Evolutionary conservation across 2,888 invertebrate species (phyloP).

Genomic region (Dynastes grantii): DNA sequence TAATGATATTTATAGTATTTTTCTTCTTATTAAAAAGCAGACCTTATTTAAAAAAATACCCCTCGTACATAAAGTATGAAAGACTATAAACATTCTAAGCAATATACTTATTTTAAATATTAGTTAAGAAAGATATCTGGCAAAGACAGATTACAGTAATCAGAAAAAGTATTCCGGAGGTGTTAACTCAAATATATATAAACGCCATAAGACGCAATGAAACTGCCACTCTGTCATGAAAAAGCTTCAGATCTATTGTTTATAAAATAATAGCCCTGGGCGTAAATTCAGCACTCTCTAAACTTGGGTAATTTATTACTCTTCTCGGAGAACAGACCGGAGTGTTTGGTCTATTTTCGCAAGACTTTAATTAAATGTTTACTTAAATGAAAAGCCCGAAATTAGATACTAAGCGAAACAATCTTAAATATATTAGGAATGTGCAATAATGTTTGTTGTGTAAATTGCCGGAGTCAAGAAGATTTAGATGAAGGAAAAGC

Average conservation of each 20-base stretch:
- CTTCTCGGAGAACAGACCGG: neutral
- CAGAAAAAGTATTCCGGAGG: too few species aligned
- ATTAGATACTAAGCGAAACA: conserved; percentile 3
- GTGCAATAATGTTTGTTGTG: neutral
- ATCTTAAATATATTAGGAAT: neutral
- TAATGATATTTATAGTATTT: too few species aligned
- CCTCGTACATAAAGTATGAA: too few species aligned
- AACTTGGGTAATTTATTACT: conserved; percentile 9
- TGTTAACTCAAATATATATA: too few species aligned
- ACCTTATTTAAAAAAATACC: too few species aligned
- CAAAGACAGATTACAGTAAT: neutral
- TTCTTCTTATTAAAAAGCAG: too few species aligned
- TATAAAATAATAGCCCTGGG: neutral
- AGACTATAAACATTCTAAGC: too few species aligned
- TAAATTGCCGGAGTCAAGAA: neutral
- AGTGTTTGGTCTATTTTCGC: neutral
- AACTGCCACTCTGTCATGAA: neutral
- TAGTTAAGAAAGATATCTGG: too few species aligned
- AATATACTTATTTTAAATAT: too few species aligned
- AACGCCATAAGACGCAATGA: neutral
- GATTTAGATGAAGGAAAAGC: too few species aligned
- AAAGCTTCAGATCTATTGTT: conserved; percentile 12
- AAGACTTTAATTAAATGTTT: conserved; percentile 12
- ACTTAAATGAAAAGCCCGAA: conserved; percentile 1
- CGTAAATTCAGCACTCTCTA: conserved; percentile 1